phyloP scores from a whole-genome alignment of 2,888 invertebrate species.

The Spatulosminthurus flaviceps region DNA sequence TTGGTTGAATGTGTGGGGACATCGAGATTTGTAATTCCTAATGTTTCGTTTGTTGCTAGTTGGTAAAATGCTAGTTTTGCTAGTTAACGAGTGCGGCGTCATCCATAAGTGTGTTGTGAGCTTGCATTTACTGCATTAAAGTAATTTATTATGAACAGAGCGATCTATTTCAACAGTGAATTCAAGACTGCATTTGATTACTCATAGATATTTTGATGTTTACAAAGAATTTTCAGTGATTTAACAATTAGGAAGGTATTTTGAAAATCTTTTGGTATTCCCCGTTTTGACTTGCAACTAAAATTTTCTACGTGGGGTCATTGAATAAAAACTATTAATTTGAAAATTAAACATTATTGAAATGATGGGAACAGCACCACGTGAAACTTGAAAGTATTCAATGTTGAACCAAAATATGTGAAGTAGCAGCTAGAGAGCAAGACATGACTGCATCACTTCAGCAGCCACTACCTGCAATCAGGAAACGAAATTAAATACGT shows the following conservation, averaged over 20 bases:
- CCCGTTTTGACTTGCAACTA: neutral
- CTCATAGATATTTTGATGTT: neutral
- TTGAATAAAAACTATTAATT: no score
- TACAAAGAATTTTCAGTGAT: neutral
- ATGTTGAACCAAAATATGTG: no score
- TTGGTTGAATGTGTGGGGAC: neutral
- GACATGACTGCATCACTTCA: no score
- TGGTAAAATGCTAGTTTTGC: neutral
- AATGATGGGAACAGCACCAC: no score
- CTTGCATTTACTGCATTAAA: slow-evolving; percentile 1
- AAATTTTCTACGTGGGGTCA: neutral
- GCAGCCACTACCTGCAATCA: no score
- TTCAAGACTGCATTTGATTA: slow-evolving; percentile 34
- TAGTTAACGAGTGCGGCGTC: neutral
- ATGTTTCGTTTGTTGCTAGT: neutral
- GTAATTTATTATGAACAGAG: slow-evolving; percentile 30
- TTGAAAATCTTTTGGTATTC: neutral
- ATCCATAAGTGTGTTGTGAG: neutral
- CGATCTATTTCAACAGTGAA: slow-evolving; percentile 37
- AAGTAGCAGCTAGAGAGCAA: neutral
- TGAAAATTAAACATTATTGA: no score
- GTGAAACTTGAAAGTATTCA: no score
- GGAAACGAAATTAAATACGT: no score
- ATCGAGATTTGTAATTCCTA: neutral
- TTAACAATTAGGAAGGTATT: neutral